These are phyloP conservation scores for Drosophila nasuta DNA, from an alignment of 1,140 invertebrate species.

Conservation along the genomic window DNA sequence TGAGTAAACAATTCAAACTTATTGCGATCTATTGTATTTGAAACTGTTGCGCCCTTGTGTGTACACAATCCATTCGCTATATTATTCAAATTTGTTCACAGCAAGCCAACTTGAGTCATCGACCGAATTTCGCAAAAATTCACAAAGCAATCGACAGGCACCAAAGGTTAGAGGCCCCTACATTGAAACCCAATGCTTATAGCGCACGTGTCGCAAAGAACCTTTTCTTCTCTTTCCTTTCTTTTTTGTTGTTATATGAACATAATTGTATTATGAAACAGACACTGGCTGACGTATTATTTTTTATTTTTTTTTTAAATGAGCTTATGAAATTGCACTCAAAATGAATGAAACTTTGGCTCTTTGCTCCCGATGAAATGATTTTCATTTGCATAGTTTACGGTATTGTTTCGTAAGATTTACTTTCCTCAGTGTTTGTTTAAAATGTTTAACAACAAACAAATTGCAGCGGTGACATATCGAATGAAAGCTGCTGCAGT, in stretches of 20 bases:
- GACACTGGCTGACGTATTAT: not conserved
- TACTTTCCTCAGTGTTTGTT: not conserved
- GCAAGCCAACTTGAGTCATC: conserved; percentile 45
- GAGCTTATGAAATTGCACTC: not conserved
- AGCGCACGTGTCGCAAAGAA: conserved; percentile 21
- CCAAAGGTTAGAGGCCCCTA: conserved; percentile 12
- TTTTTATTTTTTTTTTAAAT: not conserved
- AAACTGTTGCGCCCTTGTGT: conserved; percentile 22
- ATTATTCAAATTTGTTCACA: conserved; percentile 26
- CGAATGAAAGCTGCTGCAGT: conserved; percentile 12
- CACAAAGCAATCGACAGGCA: not conserved
- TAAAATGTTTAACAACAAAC: conserved; percentile 45
- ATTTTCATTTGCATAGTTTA: not conserved
- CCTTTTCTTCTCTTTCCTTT: conserved; percentile 15
- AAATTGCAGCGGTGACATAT: not conserved
- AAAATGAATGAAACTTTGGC: not conserved
- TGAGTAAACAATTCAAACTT: conserved; percentile 37
- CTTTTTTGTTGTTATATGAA: not conserved
- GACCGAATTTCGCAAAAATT: conserved; percentile 17
- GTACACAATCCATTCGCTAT: conserved; percentile 14
- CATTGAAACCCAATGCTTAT: not conserved
- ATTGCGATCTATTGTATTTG: conserved; percentile 30
- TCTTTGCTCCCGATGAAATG: not conserved
- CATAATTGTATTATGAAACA: conserved; percentile 46
- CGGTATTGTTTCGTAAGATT: conserved; percentile 18